These are phyloP conservation scores for Trachurus trachurus DNA, from an alignment of 2,797 vertebrate species.

Conservation along the genomic window DNA sequence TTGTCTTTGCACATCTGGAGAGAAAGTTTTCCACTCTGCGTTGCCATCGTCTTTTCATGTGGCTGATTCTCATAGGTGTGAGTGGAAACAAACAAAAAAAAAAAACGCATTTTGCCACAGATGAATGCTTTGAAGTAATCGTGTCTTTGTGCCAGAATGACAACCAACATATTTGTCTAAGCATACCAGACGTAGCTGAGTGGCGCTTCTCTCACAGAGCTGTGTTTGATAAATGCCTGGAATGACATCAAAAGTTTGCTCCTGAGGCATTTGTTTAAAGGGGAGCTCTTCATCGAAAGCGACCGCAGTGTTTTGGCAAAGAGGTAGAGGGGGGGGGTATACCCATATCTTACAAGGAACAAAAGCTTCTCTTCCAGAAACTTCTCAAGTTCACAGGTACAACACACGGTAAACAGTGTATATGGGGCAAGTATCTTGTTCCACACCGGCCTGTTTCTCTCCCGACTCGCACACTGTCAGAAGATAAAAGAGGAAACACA, in stretches of 20 bases:
- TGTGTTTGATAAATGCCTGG: slow-evolving; percentile 59
- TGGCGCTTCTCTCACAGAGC: slow-evolving; percentile 23
- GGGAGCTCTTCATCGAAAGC: slow-evolving; percentile 43
- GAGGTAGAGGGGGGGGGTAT: slow-evolving; percentile 11
- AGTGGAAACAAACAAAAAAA: slow-evolving; percentile 14
- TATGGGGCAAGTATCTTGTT: slow-evolving; percentile 77
- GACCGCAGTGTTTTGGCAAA: slow-evolving; percentile 53
- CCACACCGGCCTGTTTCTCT: slow-evolving; percentile 59
- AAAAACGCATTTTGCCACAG: slow-evolving; percentile 11
- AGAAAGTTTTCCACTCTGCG: slow-evolving; percentile 15
- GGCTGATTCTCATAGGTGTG: slow-evolving; percentile 3
- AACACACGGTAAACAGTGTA: slow-evolving; percentile 65
- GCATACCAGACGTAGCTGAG: slow-evolving; percentile 67
- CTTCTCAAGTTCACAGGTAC: slow-evolving; percentile 76
- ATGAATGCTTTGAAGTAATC: slow-evolving; percentile 66
- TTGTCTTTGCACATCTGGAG: slow-evolving; percentile 8
- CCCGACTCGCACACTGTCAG: slow-evolving; percentile 61
- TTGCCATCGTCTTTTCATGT: slow-evolving; percentile 6
- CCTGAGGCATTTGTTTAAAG: slow-evolving; percentile 64
- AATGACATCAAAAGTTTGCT: slow-evolving; percentile 67
- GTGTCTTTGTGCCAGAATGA: slow-evolving; percentile 61
- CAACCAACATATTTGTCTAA: slow-evolving; percentile 60
- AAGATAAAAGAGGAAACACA: slow-evolving; percentile 81
- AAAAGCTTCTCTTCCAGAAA: slow-evolving; percentile 65
- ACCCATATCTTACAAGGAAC: slow-evolving; percentile 59